Conservation (phyloP, 2,797 vertebrate species). For the Oreortyx pictus region DNA sequence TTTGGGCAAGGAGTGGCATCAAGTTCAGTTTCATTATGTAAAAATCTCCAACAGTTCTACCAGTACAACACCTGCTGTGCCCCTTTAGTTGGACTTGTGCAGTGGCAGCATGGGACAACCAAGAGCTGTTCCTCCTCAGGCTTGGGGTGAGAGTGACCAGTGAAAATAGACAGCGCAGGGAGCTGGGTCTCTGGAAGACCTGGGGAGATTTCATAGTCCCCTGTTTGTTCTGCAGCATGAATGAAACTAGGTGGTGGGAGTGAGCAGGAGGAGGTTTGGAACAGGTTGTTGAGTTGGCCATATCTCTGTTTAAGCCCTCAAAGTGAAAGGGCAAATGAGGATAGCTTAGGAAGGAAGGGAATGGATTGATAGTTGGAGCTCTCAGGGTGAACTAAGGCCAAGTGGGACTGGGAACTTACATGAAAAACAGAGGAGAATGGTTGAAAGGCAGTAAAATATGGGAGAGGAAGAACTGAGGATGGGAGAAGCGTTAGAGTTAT, state of each 20-base stretch:
- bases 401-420: neutral
- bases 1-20: neutral
- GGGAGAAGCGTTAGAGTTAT: neutral
- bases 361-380: neutral
- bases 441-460: neutral
- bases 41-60: neutral
- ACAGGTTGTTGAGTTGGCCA: neutral
- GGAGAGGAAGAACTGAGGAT: neutral
- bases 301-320: neutral
- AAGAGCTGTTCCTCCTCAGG: rapidly evolving
- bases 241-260: neutral
- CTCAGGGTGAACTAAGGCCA: neutral
- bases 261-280: neutral
- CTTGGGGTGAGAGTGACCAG: neutral
- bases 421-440: neutral
- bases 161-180: rapidly evolving
- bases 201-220: neutral
- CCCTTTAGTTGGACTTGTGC: rapidly evolving
- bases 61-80: neutral
- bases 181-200: neutral
- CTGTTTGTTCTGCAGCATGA: rapidly evolving
- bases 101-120: rapidly evolving
- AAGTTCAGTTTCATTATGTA: neutral
- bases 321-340: neutral
- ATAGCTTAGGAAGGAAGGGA: neutral